These are phyloP conservation scores for Scaeva pyrastri DNA, from an alignment of 2,888 invertebrate species.

Conservation along the genomic window DNA sequence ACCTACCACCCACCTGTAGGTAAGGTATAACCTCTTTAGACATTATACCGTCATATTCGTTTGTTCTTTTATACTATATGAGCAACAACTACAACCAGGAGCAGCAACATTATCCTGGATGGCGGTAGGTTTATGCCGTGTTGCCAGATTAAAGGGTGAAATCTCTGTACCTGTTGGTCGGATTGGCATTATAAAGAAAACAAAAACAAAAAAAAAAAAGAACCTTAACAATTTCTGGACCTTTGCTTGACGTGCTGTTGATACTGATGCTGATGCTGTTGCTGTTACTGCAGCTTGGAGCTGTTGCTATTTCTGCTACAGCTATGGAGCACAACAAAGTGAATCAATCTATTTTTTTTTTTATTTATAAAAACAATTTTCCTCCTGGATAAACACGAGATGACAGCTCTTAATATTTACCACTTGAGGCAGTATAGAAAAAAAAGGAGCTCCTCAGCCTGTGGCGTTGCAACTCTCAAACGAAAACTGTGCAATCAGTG, in stretches of 20 bases:
- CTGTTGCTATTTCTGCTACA: neutral
- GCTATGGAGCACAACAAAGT: slow-evolving; percentile 61
- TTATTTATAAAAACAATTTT: slow-evolving; percentile 75
- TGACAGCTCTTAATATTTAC: slow-evolving; percentile 75
- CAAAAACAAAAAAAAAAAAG: neutral
- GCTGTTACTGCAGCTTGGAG: neutral
- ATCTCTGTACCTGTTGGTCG: slow-evolving; percentile 49
- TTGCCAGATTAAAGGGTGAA: slow-evolving; percentile 56
- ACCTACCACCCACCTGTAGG: slow-evolving; percentile 37
- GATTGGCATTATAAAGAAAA: slow-evolving; percentile 15
- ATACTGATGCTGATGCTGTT: slow-evolving; percentile 2
- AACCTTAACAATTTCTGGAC: slow-evolving; percentile 14
- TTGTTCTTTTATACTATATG: slow-evolving; percentile 58
- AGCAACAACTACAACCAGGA: too few relatives aligned
- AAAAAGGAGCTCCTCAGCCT: slow-evolving; percentile 54
- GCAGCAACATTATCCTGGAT: slow-evolving; percentile 55
- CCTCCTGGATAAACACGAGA: slow-evolving; percentile 74
- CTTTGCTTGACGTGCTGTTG: slow-evolving; percentile 41
- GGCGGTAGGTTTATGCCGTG: neutral
- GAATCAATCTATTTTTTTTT: slow-evolving; percentile 75
- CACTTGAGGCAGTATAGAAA: slow-evolving; percentile 56
- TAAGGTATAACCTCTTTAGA: slow-evolving; percentile 45
- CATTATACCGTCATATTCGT: slow-evolving; percentile 57
- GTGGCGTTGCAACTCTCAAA: slow-evolving; percentile 43
- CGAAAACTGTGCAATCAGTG: slow-evolving; percentile 16